These are phyloP conservation scores for Chironomus tentans DNA, from an alignment of 2,888 invertebrate species.

Conservation along the genomic window DNA sequence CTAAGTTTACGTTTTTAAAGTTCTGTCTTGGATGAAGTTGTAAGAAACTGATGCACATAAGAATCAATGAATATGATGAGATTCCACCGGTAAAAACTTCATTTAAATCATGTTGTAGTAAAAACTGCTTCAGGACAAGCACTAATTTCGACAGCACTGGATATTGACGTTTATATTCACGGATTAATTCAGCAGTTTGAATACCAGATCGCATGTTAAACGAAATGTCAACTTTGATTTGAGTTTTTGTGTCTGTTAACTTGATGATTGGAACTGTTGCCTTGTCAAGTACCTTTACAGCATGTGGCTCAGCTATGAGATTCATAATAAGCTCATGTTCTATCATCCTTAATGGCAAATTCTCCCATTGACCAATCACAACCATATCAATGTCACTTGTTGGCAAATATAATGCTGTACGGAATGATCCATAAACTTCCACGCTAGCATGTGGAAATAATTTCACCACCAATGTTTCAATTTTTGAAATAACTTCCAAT, in stretches of 20 bases:
- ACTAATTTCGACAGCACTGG: conserved; percentile 90
- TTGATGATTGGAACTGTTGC: conserved; percentile 98
- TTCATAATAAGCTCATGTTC: conserved; percentile 83
- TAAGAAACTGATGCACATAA: conserved; percentile 97
- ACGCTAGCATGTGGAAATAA: conserved; percentile 92
- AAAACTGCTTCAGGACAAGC: conserved; percentile 96
- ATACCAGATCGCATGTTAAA: conserved; percentile 99
- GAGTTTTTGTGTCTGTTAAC: conserved; percentile 74
- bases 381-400: conserved; percentile 76
- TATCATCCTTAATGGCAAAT: conserved; percentile 81
- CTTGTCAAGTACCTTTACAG: conserved; percentile 93
- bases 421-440: conserved; percentile 96
- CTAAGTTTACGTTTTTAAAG: conserved; percentile 67
- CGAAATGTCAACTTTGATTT: conserved; percentile 93
- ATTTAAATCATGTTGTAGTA: conserved; percentile 94
- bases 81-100: conserved; percentile 99
- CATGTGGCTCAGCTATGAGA: conserved; percentile 79
- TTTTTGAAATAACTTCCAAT: conserved; percentile 78
- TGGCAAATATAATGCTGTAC: conserved; percentile 94
- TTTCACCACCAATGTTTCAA: conserved; percentile 74
- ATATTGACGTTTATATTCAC: conserved; percentile 77
- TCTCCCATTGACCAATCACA: conserved; percentile 78
- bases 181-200: conserved; percentile 91
- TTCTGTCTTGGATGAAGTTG: conserved; percentile 83
- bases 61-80: conserved; percentile 95